Evolutionary conservation across 2,888 invertebrate species (phyloP), one percentile per base, ranked within the genome.

Genomic region (Drosophila peninsularis): DNA sequence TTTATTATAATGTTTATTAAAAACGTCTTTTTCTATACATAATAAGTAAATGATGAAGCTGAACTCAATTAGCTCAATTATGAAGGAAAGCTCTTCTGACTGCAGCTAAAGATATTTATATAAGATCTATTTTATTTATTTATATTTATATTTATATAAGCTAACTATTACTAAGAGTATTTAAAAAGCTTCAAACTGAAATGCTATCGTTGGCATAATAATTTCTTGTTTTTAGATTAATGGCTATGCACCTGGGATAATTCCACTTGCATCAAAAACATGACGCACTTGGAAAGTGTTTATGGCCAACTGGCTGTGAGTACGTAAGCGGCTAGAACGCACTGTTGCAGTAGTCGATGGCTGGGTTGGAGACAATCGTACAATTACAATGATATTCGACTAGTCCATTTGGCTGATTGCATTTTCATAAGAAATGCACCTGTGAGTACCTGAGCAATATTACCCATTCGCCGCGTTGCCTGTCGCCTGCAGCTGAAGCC

Each of bases 341-440:
- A 62, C 30, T 19, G 42, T 21, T 58, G 67, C 67, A 67, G 41
- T 34, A 50, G 58, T 17, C 36, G 13, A 24, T 21, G 6, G 30
- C 13, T 30, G 30, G 14, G 19, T 49, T 14, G 19, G 19, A 27
- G 41, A 27, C 19, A 54, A 41, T 54, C 30, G 32, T 19, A 45
- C n/a, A 13, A 47, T 36, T 17, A 19, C 27, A 45, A 41, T 14
- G 39, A 10, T n/a, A 30, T 30, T 27, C 11, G 52, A 24, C 24
- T 45, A 58, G 27, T 79, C 79, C 75, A 83, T 83, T 86, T 77
- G 54, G 39, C 47, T 88, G 88, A 86, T 86, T 86, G 74, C 82
- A 86, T 88, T 86, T 83, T 72, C 81, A 83, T 81, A 75, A 60
- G 53, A 70, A 75, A 75, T 86, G 57, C 68, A 58, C 21, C 60